A percentile compares a stretch with the other conserved stretches of the same genome.
Evolutionary conservation across 1,140 invertebrate species (phyloP).

Genomic region (Euschistus heros): DNA sequence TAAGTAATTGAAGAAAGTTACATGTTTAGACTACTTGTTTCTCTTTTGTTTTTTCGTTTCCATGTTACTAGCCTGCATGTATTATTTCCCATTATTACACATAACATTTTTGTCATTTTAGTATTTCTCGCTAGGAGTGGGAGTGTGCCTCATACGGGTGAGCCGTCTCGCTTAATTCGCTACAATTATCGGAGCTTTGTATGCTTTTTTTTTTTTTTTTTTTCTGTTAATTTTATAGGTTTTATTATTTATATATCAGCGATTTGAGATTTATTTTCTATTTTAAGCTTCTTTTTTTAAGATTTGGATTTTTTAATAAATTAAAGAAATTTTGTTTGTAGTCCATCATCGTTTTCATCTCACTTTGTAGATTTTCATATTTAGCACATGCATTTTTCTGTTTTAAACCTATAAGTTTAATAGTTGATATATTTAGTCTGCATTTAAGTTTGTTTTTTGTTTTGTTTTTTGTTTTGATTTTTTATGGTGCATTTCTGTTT

Average conservation of each 20-base stretch:
- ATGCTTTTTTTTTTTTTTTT: slow-evolving; percentile 30
- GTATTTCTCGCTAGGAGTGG: slow-evolving; percentile 63
- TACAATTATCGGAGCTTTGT: not conserved
- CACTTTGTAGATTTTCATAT: not conserved
- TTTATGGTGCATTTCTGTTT: too few species aligned
- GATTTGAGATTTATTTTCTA: too few species aligned
- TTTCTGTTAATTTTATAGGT: slow-evolving; percentile 21
- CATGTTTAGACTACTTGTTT: too few species aligned
- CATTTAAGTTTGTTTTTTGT: too few species aligned
- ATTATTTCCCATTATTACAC: slow-evolving; percentile 17
- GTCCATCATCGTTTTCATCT: not conserved
- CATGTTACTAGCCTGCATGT: not conserved
- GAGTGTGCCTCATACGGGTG: slow-evolving; percentile 58
- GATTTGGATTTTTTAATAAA: too few species aligned
- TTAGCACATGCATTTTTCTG: slow-evolving; percentile 13
- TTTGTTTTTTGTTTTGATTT: too few species aligned
- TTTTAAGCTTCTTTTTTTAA: too few species aligned
- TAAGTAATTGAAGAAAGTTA: too few species aligned
- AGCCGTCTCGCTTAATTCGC: slow-evolving; percentile 38
- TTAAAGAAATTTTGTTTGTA: slow-evolving; percentile 22
- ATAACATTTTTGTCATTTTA: slow-evolving; percentile 40
- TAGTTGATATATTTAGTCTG: not conserved
- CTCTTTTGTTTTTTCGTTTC: too few species aligned
- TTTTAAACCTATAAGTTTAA: not conserved
- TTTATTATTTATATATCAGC: too few species aligned